Evolutionary conservation across 23 tunicate genomes (phyloP), one percentile per base, ranked within the genome.

Genomic region (Botrylloides violaceus): DNA sequence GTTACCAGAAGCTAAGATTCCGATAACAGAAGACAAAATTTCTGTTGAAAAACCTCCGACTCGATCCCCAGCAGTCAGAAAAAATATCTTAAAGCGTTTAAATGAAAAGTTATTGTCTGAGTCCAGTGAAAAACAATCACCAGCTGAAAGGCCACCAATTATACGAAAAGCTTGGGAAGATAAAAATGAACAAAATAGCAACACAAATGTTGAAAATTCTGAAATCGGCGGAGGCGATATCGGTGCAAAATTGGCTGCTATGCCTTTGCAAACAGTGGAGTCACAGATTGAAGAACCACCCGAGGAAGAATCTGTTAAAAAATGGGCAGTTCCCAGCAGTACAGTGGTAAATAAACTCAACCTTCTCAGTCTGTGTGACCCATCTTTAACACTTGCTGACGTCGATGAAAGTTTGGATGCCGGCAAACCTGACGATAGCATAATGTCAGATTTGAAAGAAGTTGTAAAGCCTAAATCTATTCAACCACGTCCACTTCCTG

Each of bases 251-350:
- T 59, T 85, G 20, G 66, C 75, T 19, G 76, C 58, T 12, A 49
- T 85, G 56, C 94, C 94, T 20, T 59, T 85, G 64, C 84, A 85
- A 36, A 74, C 73, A 38, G 78, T 82, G 0, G 77, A 65, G 20
- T 64, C 92, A 7, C 76, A 71, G 23, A 34, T 0, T 29, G 53
- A 43, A 9, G 53, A 43, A 43, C 9, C 53, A 9, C 12, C 15
- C 15, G 53, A 43, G 15, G 53, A 43, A 7, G 53, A 43, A 7
- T 43, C 53, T 7, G 53, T 43, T 7, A 43, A 43, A 43, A 43
- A 43, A 37, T 87, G 95, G 95, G 55, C 55, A 24, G 81, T 35
- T 2, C 95, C 95, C 18, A 80, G 95, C 61, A 73, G 37, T 27
- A 87, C 95, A 3, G 61, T 87, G 1, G 82, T 87, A 25, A 73